Evolutionary conservation across 2,797 vertebrate genomes (phyloP).

Genomic region (Schizothorax lantsangensis): DNA sequence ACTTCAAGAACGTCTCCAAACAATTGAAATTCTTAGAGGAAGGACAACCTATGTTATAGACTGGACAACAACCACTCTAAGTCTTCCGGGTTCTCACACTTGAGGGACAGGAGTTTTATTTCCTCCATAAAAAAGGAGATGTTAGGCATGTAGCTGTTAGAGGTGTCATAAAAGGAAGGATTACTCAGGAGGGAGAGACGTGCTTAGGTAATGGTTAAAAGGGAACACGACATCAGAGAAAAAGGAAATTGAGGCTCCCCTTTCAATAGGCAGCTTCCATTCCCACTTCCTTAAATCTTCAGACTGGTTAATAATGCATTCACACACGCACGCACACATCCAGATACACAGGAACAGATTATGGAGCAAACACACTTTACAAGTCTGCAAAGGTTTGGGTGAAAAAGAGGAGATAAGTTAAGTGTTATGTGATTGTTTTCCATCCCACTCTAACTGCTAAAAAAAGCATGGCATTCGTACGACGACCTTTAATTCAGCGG

Average conservation of each 20-base stretch:
- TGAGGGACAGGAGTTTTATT: constrained; percentile 38
- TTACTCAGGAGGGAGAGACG: constrained; percentile 57
- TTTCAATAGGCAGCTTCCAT: constrained; percentile 51
- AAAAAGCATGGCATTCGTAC: constrained; percentile 51
- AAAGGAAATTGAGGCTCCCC: constrained; percentile 57
- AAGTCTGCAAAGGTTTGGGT: constrained; percentile 49
- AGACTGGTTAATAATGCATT: constrained; percentile 50
- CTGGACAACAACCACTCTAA: constrained; percentile 41
- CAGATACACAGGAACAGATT: constrained; percentile 42
- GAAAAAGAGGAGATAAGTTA: constrained; percentile 47
- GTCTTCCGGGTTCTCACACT: constrained; percentile 11
- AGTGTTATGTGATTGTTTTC: constrained; percentile 45
- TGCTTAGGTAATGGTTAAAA: constrained; percentile 56
- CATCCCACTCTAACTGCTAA: constrained; percentile 9
- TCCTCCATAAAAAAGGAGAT: constrained; percentile 50
- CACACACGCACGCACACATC: constrained; percentile 52
- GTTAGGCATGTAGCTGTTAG: constrained; percentile 67
- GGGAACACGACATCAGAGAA: constrained; percentile 58
- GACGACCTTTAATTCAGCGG: constrained; percentile 13
- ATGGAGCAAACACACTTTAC: constrained; percentile 53
- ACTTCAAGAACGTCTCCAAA: not conserved
- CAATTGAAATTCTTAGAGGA: not conserved
- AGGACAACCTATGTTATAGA: not conserved
- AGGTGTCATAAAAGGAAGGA: constrained; percentile 60
- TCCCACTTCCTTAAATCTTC: constrained; percentile 56